Evolutionary conservation across 2,888 invertebrate genomes (phyloP), one percentile per base, ranked within the genome.

Genomic region (Matsumyia berberina): DNA sequence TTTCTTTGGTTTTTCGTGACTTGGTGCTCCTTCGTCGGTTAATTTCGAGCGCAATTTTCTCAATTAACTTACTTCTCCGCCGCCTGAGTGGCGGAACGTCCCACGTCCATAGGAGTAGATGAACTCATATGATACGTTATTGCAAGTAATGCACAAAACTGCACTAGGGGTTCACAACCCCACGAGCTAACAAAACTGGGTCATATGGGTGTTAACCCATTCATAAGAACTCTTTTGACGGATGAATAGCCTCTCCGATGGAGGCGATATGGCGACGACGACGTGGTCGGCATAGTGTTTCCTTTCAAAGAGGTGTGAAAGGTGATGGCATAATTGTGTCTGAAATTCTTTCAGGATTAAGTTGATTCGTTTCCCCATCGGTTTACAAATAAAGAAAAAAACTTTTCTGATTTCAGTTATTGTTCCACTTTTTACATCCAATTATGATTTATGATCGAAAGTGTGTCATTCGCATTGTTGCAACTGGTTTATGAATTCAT

Each of bases 161-260:
- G 12, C 11, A 49, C 31, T 24, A 11, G 53, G 64, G 64, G 64
- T 58, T 53, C 70, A 64, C 53, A 76, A 55, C 85, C 76, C 70
- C 57, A 31, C 8, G 42, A 44, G 11, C 8, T 6, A 62, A 19
- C 46, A 64, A 35, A 85, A 74, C 69, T 85, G 66, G 85, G 85
- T 66, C 85, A 80, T 15, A 44, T 51, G 64, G 85, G 85, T 85
- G 80, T 85, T 85, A 85, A 55, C 70, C 76, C 79, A 24, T 55
- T 60, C 72, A 55, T 60, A 67, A 82, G 72, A 73, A 57, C 53
- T 70, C 57, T 69, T 85, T 70, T 76, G 80, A 53, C 64, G 70
- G 85, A 80, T 80, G 80, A 74, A 57, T 85, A 74, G 55, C 46
- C 57, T 42, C 29, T 49, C 37, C 9, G 4, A 17, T 60, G 51